Evolutionary conservation across 2,797 vertebrate species (phyloP).

Genomic region (Phalanger gymnotis): DNA sequence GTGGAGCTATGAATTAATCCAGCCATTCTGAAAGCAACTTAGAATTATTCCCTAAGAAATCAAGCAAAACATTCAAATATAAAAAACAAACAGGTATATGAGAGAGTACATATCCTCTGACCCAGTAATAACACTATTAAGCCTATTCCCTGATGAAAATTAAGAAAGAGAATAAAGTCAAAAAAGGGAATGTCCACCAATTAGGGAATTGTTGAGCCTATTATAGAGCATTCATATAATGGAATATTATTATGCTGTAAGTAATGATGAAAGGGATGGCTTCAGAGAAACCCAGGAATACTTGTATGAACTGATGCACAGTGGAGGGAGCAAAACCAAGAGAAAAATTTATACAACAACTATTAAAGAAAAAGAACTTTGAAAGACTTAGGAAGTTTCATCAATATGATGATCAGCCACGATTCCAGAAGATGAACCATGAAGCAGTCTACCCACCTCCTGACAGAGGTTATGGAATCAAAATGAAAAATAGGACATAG

Average conservation of each 20-base stretch:
- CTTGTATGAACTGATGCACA: not conserved
- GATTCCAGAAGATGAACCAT: too few species aligned
- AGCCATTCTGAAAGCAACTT: not conserved
- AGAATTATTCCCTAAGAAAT: not conserved
- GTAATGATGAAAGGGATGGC: not conserved
- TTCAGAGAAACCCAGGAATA: not conserved
- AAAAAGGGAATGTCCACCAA: not conserved
- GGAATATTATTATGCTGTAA: not conserved
- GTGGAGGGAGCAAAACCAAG: not conserved
- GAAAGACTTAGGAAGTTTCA: not conserved
- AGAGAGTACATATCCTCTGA: not conserved
- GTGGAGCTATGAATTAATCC: not conserved
- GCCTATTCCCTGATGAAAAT: not conserved
- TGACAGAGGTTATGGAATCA: not conserved
- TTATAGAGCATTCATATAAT: not conserved
- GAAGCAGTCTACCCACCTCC: not conserved
- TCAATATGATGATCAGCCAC: not conserved
- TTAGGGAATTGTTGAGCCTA: not conserved
- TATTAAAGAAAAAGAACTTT: not conserved
- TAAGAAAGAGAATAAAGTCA: not conserved
- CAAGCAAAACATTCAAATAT: too few species aligned
- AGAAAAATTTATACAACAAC: not conserved
- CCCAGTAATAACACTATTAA: not conserved
- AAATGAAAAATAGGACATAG: not conserved
- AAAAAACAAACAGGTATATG: too few species aligned